These are phyloP conservation scores for Lepidotrigona ventralis DNA, from an alignment of 1,140 invertebrate genomes.

Conservation along the genomic window DNA sequence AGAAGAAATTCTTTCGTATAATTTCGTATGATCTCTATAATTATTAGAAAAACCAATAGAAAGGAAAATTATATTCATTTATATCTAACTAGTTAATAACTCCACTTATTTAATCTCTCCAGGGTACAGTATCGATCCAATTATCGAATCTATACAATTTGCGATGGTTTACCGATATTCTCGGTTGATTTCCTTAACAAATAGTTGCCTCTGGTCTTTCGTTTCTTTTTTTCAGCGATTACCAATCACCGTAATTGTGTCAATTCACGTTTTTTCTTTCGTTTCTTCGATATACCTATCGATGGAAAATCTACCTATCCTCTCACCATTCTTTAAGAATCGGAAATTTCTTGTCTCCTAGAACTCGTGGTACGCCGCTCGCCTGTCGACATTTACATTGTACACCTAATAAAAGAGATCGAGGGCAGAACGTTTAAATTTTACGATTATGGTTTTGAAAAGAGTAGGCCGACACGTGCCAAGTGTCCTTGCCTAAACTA, in stretches of 20 bases:
- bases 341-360: not conserved
- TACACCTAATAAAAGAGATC: no score
- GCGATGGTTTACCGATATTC: not conserved
- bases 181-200: slow-evolving; percentile 8
- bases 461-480: not conserved
- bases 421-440: not conserved
- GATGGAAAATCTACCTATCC: slow-evolving; percentile 16
- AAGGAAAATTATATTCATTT: not conserved
- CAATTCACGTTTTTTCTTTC: slow-evolving; percentile 1
- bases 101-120: no score
- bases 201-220: not conserved
- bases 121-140: no score
- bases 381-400: not conserved
- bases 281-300: not conserved
- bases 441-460: not conserved
- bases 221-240: not conserved
- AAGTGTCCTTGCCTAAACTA: not conserved
- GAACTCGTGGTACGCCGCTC: not conserved
- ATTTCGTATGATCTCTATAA: no score
- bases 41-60: not conserved
- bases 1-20: no score
- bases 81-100: no score
- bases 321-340: not conserved
- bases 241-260: slow-evolving; percentile 1
- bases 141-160: not conserved